Evolutionary conservation across 2,888 invertebrate species (phyloP), one percentile per base, ranked within the genome.

Genomic region (Drosophila paracracens): DNA sequence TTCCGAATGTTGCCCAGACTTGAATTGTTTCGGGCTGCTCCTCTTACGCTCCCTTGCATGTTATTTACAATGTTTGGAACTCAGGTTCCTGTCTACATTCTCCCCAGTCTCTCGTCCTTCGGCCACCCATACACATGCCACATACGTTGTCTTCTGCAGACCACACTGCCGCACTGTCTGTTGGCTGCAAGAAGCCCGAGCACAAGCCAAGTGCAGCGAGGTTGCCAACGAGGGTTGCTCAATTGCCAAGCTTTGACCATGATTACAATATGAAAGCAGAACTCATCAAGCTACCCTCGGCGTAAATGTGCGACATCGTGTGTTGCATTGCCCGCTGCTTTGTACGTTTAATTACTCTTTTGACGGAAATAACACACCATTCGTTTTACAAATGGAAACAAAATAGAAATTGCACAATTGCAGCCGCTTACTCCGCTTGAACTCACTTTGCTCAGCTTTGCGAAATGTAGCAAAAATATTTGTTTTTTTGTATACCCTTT

Each of bases 331-430:
- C 78, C 88, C 63, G 74, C 79, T 76, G 76, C 89, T 76, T 86
- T 87, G 89, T 89, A 76, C 75, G 81, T 86, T 89, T 86, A 86
- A 86, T 86, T 86, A 89, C 85, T 86, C 89, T 84, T 86, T 89
- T 86, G 85, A 84, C 82, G 89, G 82, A 89, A 86, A 89, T 88
- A 89, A 81, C 89, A 87, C 88, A 89, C 80, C 78, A 78, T 87
- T 85, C 85, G 67, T 77, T 72, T 74, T 64, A 56, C 76, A 79
- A 79, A 66, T 79, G 69, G 77, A 75, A 68, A 76, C 76, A 74
- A 89, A 79, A 79, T 74, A 70, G 70, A 70, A 81, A 73, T 69
- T 76, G 65, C 74, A 74, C 56, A 69, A 61, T 63, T 81, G 68
- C 74, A 56, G 46, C 31, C 29, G 50, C 57, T 46, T 50, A 58